Evolutionary conservation across 2,797 vertebrate species (phyloP).

Genomic region (Telmatherina bonti): DNA sequence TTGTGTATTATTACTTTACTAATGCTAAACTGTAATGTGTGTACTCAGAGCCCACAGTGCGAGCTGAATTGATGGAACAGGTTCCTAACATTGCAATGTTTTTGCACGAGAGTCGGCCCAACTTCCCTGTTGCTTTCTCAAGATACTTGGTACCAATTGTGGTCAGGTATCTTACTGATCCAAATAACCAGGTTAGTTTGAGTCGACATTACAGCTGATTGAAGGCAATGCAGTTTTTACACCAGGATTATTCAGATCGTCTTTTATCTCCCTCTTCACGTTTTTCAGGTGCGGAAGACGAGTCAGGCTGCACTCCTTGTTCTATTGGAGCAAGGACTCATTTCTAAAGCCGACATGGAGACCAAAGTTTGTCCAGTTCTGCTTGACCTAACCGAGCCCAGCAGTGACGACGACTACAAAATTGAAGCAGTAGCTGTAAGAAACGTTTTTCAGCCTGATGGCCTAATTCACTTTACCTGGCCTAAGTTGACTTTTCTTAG

Average conservation of each 20-base stretch:
- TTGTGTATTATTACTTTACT: conserved; percentile 1
- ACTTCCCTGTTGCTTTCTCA: conserved; percentile 89
- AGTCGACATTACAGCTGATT: neutral
- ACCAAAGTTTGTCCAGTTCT: conserved; percentile 91
- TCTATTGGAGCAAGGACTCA: conserved; percentile 90
- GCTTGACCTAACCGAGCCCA: conserved; percentile 88
- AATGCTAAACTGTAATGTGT: conserved; percentile 20
- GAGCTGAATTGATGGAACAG: conserved; percentile 93
- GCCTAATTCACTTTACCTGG: neutral
- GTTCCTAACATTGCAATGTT: conserved; percentile 92
- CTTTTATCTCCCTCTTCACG: neutral
- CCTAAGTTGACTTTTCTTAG: conserved; percentile 5
- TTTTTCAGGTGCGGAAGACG: conserved; percentile 90
- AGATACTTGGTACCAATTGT: conserved; percentile 90
- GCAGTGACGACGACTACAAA: conserved; percentile 90
- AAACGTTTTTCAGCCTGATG: neutral
- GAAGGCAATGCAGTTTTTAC: neutral
- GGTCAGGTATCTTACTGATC: conserved; percentile 88
- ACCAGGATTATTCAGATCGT: neutral
- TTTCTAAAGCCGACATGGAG: conserved; percentile 90
- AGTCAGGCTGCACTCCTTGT: conserved; percentile 92
- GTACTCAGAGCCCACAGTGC: conserved; percentile 88
- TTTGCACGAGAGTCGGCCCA: conserved; percentile 89
- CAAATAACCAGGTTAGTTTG: conserved; percentile 89
- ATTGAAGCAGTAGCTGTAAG: conserved; percentile 91